A percentile compares a stretch with the other conserved stretches of the same genome.
Conservation (phyloP, 2,113 vertebrate species). For the Notechis scutatus region DNA sequence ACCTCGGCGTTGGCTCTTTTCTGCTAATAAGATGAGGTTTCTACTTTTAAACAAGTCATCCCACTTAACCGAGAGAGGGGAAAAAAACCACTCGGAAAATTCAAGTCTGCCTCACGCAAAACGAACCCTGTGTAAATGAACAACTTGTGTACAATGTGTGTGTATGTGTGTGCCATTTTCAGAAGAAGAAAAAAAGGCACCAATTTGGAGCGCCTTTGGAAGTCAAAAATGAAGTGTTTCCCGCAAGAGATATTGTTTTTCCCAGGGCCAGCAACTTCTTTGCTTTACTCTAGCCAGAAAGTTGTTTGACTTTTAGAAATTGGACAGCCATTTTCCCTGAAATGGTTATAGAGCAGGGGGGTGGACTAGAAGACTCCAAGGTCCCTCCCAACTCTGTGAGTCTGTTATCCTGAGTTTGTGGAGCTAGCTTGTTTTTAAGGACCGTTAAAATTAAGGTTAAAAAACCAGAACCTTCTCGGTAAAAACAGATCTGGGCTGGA, state of each 20-base stretch:
- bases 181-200: not conserved
- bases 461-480: not conserved
- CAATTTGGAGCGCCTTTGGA: not conserved
- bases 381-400: not conserved
- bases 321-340: not conserved
- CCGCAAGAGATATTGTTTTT: not conserved
- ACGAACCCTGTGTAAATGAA: not conserved
- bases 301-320: not conserved
- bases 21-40: constrained; percentile 23
- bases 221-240: not conserved
- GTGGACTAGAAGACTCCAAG: not conserved
- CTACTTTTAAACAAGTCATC: constrained; percentile 49
- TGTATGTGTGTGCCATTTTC: not conserved
- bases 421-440: not conserved
- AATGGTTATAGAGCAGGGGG: not conserved
- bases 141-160: not conserved
- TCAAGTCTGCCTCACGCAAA: not conserved
- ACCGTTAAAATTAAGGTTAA: not conserved
- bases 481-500: not conserved
- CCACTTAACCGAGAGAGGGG: constrained; percentile 36
- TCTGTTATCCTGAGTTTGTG: not conserved
- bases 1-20: constrained; percentile 10
- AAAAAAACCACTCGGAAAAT: not conserved
- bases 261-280: not conserved
- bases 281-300: not conserved